Percentiles rank a stretch among this genome's conserved stretches.
Conservation (phyloP, 2,797 vertebrate genomes). For the Huso huso region DNA sequence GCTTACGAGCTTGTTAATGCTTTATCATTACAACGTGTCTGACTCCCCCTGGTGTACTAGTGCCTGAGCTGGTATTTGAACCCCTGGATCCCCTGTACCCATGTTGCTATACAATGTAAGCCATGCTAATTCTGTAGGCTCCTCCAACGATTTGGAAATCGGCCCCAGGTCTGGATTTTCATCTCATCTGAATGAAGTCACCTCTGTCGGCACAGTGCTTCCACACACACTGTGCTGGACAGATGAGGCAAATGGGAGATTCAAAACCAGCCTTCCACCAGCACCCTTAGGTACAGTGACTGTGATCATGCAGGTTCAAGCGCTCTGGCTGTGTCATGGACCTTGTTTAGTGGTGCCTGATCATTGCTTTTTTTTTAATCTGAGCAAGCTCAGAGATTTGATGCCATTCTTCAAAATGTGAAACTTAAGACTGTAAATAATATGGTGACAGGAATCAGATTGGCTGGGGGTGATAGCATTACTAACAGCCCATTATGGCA, state of each 20-base stretch:
- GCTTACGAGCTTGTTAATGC: too few relatives aligned
- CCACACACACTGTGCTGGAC: background rate
- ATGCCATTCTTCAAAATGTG: constrained; percentile 1
- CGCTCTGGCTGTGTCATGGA: background rate
- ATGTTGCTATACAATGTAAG: too few relatives aligned
- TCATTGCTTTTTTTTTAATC: background rate
- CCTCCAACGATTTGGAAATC: too few relatives aligned
- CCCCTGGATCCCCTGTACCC: too few relatives aligned
- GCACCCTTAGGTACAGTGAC: background rate
- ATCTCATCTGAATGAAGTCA: background rate
- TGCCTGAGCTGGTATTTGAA: too few relatives aligned
- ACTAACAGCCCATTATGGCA: constrained; percentile 11
- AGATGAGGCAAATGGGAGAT: background rate
- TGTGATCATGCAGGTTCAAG: background rate
- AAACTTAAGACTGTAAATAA: constrained; percentile 16
- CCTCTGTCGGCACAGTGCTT: background rate
- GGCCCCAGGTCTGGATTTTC: background rate
- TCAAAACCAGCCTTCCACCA: background rate
- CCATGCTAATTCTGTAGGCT: too few relatives aligned
- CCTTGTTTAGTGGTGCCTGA: background rate
- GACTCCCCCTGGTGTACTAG: too few relatives aligned
- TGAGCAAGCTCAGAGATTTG: background rate
- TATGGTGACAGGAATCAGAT: constrained; percentile 26
- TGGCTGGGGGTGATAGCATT: constrained; percentile 6
- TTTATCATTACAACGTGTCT: too few relatives aligned